These are phyloP conservation scores for Orchesellides sinensis DNA, from an alignment of 2,888 invertebrate genomes.

Conservation along the genomic window DNA sequence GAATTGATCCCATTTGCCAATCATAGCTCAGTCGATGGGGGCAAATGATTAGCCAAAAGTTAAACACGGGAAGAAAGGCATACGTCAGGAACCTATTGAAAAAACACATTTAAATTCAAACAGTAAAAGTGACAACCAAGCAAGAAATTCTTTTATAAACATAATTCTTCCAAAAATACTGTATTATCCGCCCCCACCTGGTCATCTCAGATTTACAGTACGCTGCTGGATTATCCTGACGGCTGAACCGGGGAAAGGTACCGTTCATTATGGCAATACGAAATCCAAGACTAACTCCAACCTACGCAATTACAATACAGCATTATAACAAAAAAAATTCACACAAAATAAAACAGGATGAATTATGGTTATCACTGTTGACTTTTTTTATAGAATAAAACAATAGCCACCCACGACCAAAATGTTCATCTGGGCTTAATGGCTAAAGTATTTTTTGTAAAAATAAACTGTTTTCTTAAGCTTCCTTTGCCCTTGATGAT, in stretches of 20 bases:
- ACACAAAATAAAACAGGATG: neutral
- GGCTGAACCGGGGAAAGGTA: slow-evolving; percentile 87
- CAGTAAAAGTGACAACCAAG: neutral
- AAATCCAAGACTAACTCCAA: slow-evolving; percentile 82
- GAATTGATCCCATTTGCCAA: slow-evolving; percentile 95
- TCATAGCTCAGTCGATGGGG: slow-evolving; percentile 89
- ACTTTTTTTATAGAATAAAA: too few relatives aligned
- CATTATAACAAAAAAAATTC: too few relatives aligned
- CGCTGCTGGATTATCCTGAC: slow-evolving; percentile 91
- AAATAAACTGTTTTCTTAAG: too few relatives aligned
- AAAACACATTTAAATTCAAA: neutral
- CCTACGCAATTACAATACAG: slow-evolving; percentile 77
- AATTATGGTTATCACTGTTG: too few relatives aligned
- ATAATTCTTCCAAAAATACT: too few relatives aligned
- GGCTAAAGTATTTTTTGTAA: too few relatives aligned
- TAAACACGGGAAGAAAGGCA: slow-evolving; percentile 88
- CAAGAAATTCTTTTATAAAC: neutral
- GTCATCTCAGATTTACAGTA: slow-evolving; percentile 79
- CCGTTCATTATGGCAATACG: slow-evolving; percentile 87
- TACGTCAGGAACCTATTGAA: slow-evolving; percentile 86
- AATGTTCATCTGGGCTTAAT: too few relatives aligned
- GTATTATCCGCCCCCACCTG: too few relatives aligned
- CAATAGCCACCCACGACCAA: too few relatives aligned
- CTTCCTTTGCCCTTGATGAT: too few relatives aligned
- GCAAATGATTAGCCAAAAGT: slow-evolving; percentile 88